Conservation (phyloP, 2,797 vertebrate species). For the Pogoniulus pusillus region DNA sequence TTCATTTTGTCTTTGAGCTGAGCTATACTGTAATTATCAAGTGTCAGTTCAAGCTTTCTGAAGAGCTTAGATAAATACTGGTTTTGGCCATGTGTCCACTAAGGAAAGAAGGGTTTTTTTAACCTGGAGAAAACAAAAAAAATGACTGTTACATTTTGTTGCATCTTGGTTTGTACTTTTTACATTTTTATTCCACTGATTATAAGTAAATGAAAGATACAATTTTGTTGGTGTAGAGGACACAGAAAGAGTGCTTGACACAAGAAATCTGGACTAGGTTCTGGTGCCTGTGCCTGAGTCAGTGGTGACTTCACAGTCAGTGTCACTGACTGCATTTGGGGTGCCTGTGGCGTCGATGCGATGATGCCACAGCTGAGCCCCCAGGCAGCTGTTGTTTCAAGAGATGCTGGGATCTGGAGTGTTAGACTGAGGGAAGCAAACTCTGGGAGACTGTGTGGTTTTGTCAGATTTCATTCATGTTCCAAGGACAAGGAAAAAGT, state of each 20-base stretch:
- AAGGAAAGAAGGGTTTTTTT: not conserved
- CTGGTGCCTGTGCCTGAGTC: not conserved
- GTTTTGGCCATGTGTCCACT: conserved; percentile 36
- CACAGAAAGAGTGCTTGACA: not conserved
- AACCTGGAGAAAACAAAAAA: not conserved
- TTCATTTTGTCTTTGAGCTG: conserved; percentile 58
- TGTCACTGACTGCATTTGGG: not conserved
- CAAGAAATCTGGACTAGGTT: not conserved
- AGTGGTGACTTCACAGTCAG: not conserved
- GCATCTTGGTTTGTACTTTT: not conserved
- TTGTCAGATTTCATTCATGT: not conserved
- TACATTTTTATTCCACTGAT: not conserved
- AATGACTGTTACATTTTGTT: not conserved
- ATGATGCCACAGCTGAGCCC: not conserved
- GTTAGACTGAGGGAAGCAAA: not conserved
- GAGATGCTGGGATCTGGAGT: not conserved
- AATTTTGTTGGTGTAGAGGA: not conserved
- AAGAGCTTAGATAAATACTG: conserved; percentile 49
- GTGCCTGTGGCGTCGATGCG: not conserved
- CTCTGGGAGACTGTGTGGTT: not conserved
- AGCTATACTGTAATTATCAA: conserved; percentile 55
- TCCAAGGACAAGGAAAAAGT: not conserved
- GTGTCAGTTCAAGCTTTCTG: conserved; percentile 56
- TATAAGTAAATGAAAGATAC: not conserved
- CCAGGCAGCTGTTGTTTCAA: not conserved